Conservation (phyloP, 2,113 vertebrate species). For the Dasyprocta punctata region DNA sequence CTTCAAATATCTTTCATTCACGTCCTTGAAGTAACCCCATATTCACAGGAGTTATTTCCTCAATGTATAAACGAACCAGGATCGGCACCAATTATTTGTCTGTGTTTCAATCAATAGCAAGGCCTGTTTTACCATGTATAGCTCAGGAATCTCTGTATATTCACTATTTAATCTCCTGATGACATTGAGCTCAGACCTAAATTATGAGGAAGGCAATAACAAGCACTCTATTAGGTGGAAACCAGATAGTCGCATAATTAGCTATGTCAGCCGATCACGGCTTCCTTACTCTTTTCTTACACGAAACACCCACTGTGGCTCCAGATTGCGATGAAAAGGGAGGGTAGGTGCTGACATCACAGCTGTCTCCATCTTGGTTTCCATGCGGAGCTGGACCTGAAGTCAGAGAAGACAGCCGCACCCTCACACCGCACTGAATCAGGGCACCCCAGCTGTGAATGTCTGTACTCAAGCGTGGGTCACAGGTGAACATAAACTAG, state of each 20-base stretch:
- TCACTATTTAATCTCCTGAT: conserved; percentile 37
- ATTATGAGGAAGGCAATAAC: conserved; percentile 54
- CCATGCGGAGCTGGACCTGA: neutral
- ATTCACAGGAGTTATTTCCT: neutral
- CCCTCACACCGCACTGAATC: neutral
- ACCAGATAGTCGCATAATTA: neutral
- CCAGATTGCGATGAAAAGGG: neutral
- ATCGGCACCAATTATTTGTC: neutral
- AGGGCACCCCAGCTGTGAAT: neutral
- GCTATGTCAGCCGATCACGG: neutral
- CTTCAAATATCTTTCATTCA: neutral
- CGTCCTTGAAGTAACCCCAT: conserved; percentile 14
- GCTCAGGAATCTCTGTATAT: neutral
- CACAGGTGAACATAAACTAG: no score
- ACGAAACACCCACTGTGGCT: neutral
- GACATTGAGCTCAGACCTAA: conserved; percentile 44
- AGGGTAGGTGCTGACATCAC: neutral
- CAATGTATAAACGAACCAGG: neutral
- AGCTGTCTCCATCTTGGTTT: neutral
- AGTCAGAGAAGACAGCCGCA: neutral
- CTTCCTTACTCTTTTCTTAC: neutral
- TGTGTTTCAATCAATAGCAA: neutral
- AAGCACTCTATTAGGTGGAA: neutral
- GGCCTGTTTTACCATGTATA: conserved; percentile 25
- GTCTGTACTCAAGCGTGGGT: no score